Conservation (phyloP, 2,113 vertebrate genomes). For the Engraulis encrasicolus region DNA sequence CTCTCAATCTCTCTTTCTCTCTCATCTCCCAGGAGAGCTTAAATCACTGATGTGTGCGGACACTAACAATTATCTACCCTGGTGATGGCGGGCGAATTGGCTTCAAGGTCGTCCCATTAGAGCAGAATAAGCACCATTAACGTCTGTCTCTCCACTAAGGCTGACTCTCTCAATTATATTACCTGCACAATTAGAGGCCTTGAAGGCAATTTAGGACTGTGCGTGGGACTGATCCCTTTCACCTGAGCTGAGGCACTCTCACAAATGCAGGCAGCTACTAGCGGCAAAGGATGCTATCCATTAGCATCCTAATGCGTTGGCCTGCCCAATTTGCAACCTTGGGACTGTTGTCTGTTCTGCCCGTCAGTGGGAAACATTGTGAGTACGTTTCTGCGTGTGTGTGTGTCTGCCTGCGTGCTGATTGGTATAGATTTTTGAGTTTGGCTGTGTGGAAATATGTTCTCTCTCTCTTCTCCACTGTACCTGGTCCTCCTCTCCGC, state of each 20-base stretch:
- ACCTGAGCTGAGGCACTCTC: not conserved
- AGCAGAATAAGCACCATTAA: constrained; percentile 66
- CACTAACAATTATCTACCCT: constrained; percentile 12
- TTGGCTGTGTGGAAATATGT: constrained; percentile 16
- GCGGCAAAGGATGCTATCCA: not conserved
- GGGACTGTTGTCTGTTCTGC: not conserved
- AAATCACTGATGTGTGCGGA: constrained; percentile 62
- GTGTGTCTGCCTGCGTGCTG: not conserved
- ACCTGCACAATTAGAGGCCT: constrained; percentile 70
- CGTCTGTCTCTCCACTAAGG: constrained; percentile 48
- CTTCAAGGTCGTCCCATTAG: constrained; percentile 66
- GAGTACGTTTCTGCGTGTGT: constrained; percentile 11
- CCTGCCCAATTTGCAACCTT: not conserved
- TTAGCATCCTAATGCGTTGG: not conserved
- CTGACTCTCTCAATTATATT: constrained; percentile 71
- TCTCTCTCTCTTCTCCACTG: too few species aligned
- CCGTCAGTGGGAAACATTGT: constrained; percentile 27
- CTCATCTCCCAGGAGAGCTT: not conserved
- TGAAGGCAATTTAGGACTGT: constrained; percentile 63
- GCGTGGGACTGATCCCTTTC: constrained; percentile 60
- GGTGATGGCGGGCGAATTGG: constrained; percentile 52
- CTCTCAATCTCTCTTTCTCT: too few species aligned
- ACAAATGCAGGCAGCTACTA: not conserved
- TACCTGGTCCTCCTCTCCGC: constrained; percentile 94
- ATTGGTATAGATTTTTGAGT: not conserved